Base-by-base conservation (phyloP, 2,113 vertebrate species). In the Rhegmatorhina hoffmannsi region DNA sequence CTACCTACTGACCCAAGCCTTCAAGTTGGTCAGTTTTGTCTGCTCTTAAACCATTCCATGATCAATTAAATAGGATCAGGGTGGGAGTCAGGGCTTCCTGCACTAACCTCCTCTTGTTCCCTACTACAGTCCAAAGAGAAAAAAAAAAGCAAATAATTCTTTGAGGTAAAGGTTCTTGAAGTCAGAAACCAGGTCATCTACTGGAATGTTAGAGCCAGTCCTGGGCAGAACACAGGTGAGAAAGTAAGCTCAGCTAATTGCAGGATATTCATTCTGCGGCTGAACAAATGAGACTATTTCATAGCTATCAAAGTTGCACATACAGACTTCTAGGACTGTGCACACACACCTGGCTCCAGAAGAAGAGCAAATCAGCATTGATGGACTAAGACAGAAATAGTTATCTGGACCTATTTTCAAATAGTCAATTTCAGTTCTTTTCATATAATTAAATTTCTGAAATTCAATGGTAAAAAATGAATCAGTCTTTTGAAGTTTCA, bases 151-250 rank as follows among this genome's bases (percentile, higher is more conserved):
- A 31, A 76, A 0, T 59, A 84, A 50, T 76, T 89, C 7, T 94
- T 76, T 78, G 60, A 94, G 78, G 70, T 66, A 89, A 95, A 88
- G 47, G 40, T 79, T 76, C 81, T 66, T 84, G 19, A 76, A 75
- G 33, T 82, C 62, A 91, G 82, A 94, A 84, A 88, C 67, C 82
- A 91, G 19, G 53, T 90, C 17, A 85, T 44, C 56, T 90, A 28
- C n/a, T 95, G 89, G 76, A 96, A 85, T 95, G 95, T 84, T 53
- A 92, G 23, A 79, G 26, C 40, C 87, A 82, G 80, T 56, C 68
- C 84, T 82, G 73, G 88, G 67, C 80, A 92, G 84, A 83, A 88
- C 1, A 3, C 4, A 40, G 84, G 55, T 0, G 1, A 82, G 53
- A 66, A 72, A 77, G 64, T 13, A 47, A 83, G 49, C 43, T 95